Evolutionary conservation across 1,140 invertebrate genomes (phyloP).

Genomic region (Anoplolepis gracilipes): DNA sequence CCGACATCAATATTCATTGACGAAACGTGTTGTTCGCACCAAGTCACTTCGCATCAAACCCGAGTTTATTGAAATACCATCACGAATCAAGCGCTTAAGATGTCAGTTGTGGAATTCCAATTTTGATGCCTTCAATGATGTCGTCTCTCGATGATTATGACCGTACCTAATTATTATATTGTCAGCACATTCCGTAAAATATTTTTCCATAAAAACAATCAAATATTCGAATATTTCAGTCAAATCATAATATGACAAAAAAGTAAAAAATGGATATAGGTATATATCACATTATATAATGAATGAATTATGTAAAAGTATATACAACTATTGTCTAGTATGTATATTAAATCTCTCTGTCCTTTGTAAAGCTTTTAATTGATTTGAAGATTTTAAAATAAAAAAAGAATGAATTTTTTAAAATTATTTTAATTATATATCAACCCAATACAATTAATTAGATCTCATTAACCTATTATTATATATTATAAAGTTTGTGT

Average conservation of each 20-base stretch:
- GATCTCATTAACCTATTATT: not conserved
- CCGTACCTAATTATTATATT: slow-evolving; percentile 68
- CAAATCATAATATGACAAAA: not conserved
- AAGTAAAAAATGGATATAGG: not conserved
- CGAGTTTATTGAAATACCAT: slow-evolving; percentile 77
- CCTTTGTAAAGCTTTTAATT: not conserved
- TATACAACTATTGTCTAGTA: not conserved
- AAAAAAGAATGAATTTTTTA: not conserved
- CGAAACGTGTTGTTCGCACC: slow-evolving; percentile 37
- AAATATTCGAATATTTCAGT: slow-evolving; percentile 29
- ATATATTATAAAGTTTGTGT: not conserved
- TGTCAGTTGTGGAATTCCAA: slow-evolving; percentile 74
- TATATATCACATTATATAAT: not conserved
- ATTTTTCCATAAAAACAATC: slow-evolving; percentile 32
- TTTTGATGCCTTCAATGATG: slow-evolving; percentile 68
- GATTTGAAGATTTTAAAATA: not conserved
- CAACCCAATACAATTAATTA: not conserved
- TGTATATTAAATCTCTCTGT: not conserved
- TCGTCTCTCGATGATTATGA: slow-evolving; percentile 65
- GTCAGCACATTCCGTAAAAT: slow-evolving; percentile 60
- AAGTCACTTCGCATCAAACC: slow-evolving; percentile 35
- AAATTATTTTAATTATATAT: no score
- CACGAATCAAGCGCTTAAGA: slow-evolving; percentile 71
- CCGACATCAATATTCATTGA: slow-evolving; percentile 14
- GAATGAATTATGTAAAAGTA: not conserved